A percentile compares a stretch with the other conserved stretches of the same genome.
Evolutionary conservation across 2,113 vertebrate species (phyloP).

Genomic region (Mormyrus lacerda): DNA sequence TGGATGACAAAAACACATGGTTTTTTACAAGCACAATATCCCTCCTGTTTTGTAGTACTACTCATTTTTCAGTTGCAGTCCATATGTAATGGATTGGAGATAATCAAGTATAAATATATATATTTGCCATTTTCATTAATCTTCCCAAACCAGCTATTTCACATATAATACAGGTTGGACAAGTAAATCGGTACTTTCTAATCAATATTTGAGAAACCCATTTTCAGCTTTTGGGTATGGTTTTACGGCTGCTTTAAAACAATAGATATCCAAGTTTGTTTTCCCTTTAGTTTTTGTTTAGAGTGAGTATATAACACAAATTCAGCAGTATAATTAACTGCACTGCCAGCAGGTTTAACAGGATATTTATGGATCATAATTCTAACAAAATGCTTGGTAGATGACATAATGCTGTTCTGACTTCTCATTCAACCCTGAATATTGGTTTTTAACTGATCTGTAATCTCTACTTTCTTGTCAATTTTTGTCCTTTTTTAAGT

Average conservation of each 20-base stretch:
- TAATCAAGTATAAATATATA: constrained; percentile 9
- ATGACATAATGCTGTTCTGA: not conserved
- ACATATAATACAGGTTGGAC: not conserved
- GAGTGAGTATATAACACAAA: not conserved
- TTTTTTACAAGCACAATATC: constrained; percentile 32
- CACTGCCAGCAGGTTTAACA: not conserved
- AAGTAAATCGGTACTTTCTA: constrained; percentile 11
- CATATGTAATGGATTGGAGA: constrained; percentile 15
- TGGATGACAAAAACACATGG: constrained; percentile 18
- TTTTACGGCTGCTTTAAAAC: not conserved
- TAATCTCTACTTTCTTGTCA: not conserved
- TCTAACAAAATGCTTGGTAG: not conserved
- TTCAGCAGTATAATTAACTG: not conserved
- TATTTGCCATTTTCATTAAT: constrained; percentile 1
- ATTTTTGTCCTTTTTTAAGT: not conserved
- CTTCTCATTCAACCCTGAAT: not conserved
- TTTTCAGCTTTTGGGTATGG: not conserved
- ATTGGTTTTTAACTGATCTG: not conserved
- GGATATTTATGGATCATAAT: not conserved
- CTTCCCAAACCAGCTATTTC: not conserved
- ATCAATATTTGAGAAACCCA: not conserved
- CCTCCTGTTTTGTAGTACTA: constrained; percentile 26
- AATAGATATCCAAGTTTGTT: not conserved
- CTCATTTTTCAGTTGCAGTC: constrained; percentile 15
- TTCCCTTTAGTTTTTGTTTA: not conserved